Evolutionary conservation across 2,113 vertebrate species (phyloP), one percentile per base, ranked within the genome.

Genomic region (Micromys minutus): DNA sequence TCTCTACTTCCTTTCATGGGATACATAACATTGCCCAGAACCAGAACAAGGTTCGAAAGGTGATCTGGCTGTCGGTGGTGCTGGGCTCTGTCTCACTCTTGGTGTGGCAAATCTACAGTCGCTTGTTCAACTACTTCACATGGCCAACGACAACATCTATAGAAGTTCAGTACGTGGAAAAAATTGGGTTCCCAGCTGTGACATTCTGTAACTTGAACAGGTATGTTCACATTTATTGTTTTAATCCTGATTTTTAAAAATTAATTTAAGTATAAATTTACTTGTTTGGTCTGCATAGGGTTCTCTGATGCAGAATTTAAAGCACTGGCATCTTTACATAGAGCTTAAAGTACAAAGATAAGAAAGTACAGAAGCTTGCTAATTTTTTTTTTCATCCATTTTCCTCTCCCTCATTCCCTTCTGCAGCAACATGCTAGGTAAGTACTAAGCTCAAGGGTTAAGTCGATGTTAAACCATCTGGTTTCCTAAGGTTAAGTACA

Each of bases 131-230:
- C 91, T 99, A 98, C 93, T 98, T 98, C 97, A 98, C 93, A 2
- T 99, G 98, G 98, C 98, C 99, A n/a, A 99, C 98, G 42, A 98
- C 98, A 0, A 98, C 98, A 0, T 97, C 98, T 0, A 86, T 98
- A 45, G 98, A 98, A 16, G 98, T 98, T 36, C 98, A 99, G 63
- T 98, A 98, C 0, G 98, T 98, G 90, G 98, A 99, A 76, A 97
- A 98, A 0, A 95, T 98, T 12, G 98, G 98, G n/a, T 98, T 99
- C 81, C 98, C 98, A 0, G 98, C 98, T 76, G 98, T 99, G 94
- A 98, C 98, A 2, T 98, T 99, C 76, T 99, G 98, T 94, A 99
- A 97, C 96, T 93, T 98, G 93, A 99, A 99, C 98, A 98, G 98
- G 98, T 99, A 98, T 98, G 10, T 22, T 22, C 57, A 67, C 16